Conservation (phyloP, 2,113 vertebrate species). For the Urocynchramus pylzowi region DNA sequence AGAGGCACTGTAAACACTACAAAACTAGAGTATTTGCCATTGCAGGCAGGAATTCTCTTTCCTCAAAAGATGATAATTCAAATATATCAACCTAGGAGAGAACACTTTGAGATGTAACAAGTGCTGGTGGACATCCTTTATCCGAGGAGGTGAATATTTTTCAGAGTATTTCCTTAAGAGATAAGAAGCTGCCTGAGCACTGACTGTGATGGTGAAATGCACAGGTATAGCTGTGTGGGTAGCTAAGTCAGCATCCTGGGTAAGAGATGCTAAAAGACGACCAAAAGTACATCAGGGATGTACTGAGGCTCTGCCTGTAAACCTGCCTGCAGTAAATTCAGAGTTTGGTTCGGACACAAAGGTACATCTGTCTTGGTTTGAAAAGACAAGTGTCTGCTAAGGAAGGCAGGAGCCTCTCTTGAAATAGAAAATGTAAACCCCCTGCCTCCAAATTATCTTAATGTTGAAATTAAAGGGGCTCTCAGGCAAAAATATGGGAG, state of each 20-base stretch:
- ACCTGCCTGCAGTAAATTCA: not conserved
- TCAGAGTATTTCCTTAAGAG: not conserved
- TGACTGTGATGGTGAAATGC: not conserved
- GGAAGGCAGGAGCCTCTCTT: not conserved
- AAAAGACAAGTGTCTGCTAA: not conserved
- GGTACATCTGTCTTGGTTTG: not conserved
- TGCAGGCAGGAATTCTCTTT: not conserved
- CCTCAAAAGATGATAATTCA: not conserved
- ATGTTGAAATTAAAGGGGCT: not conserved
- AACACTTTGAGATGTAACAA: not conserved
- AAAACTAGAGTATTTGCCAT: not conserved
- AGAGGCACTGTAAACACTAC: not conserved
- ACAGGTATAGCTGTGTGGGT: not conserved
- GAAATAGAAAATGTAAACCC: not conserved
- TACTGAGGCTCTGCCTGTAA: not conserved
- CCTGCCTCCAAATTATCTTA: not conserved
- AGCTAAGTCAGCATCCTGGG: not conserved
- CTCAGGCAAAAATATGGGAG: not conserved
- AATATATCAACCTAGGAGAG: not conserved
- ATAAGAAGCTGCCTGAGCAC: not conserved
- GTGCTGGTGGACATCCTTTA: not conserved
- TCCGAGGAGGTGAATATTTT: not conserved
- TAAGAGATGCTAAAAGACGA: not conserved
- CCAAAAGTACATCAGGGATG: not conserved
- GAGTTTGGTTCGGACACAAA: not conserved